Evolutionary conservation across 2,888 invertebrate species (phyloP).

Genomic region (Tortrix viridana): DNA sequence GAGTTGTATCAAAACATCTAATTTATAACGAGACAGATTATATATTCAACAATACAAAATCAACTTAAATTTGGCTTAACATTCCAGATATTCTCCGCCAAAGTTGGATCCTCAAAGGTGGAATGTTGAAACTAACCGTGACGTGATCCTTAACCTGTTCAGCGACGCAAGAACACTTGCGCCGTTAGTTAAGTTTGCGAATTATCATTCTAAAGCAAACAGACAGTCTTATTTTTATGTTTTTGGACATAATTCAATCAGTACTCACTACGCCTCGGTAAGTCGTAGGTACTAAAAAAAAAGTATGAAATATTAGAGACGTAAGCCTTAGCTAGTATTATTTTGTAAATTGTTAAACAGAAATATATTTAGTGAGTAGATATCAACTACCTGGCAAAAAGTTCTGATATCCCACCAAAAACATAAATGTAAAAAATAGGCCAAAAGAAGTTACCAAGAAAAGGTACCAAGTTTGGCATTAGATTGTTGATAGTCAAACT

Average conservation of each 20-base stretch:
- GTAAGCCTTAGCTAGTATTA: too few relatives aligned
- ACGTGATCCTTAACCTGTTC: conserved; percentile 93
- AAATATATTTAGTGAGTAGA: too few relatives aligned
- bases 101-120: conserved; percentile 84
- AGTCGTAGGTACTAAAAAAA: conserved; percentile 60
- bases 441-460: too few relatives aligned
- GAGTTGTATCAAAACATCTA: too few relatives aligned
- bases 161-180: conserved; percentile 95
- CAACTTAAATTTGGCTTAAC: neutral
- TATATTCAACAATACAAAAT: too few relatives aligned
- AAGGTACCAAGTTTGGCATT: too few relatives aligned
- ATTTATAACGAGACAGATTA: too few relatives aligned
- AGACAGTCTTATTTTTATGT: conserved; percentile 94
- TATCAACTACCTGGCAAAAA: too few relatives aligned
- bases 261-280: conserved; percentile 91
- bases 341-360: too few relatives aligned
- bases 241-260: conserved; percentile 92
- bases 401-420: too few relatives aligned
- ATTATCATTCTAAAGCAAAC: conserved; percentile 90
- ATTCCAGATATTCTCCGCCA: conserved; percentile 81
- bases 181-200: conserved; percentile 90
- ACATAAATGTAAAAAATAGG: too few relatives aligned
- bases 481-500: too few relatives aligned
- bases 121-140: conserved; percentile 86
- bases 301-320: neutral